Base-by-base conservation (phyloP, 1,140 invertebrate genomes). In the Drusus annulatus region DNA sequence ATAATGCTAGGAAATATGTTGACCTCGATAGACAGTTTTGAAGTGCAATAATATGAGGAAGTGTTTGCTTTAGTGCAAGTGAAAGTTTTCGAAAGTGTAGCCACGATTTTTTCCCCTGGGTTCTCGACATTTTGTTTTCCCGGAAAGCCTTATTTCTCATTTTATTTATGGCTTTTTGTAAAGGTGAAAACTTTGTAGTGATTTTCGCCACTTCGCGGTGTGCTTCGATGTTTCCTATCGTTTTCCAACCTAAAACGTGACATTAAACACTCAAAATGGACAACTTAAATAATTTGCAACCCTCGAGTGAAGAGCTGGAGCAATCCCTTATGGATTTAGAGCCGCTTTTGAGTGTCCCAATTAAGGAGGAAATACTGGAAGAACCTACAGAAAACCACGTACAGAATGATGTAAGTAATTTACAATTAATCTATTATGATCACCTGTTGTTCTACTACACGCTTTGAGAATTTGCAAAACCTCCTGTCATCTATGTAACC, bases 311-410 rank as follows among this genome's bases (percentile, higher is more conserved):
- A 79, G 88, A 89, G 52, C 87, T 89, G 28, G 87, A 89, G 84
- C 86, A 87, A 19, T 87, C 88, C 51, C 84, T 89, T 73, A 88
- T 89, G 87, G 88, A 89, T 82, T 84, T 89, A 10, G 88, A 86
- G 23, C 88, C 88, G 31, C 85, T 89, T 75, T 87, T 89, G 76
- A 88, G 88, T 54, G 88, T 89, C 80, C 84, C 86, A 80, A 88
- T 89, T 81, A 89, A 89, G 78, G 88, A 89, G 78, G 88, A 89
- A 84, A 84, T 82, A 25, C 85, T 85, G 1, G 88, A 89, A 23
- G 88, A 89, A 31, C 83, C 86, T 1, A 74, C 80, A 3, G 86
- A 85, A 25, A 77, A 78, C 1, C 73, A 76, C 13, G 69, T 78
- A 13, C 74, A 45, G n/a, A 79, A 71, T 79, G 78, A 79, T 13